phyloP scores from a whole-genome alignment of 2,113 vertebrate genomes.

The Octodon degus region DNA sequence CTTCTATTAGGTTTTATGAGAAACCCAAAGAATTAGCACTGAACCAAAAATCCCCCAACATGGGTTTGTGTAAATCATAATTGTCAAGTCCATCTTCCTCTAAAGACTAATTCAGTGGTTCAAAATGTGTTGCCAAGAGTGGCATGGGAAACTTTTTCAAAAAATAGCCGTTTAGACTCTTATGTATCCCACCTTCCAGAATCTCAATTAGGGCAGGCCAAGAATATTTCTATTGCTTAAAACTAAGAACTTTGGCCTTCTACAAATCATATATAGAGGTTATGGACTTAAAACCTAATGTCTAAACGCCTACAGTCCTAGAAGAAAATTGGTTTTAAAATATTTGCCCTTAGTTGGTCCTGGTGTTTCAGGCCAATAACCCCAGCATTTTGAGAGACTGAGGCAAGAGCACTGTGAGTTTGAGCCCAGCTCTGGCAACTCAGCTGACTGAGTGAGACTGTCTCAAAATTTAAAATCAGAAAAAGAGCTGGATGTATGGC shows the following conservation, averaged over 20 bases:
- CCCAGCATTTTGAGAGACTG: neutral
- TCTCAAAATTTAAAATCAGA: neutral
- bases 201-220: neutral
- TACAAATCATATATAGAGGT: neutral
- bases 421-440: neutral
- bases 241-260: slow-evolving; percentile 55
- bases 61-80: slow-evolving; percentile 30
- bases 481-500: neutral
- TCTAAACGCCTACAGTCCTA: slow-evolving; percentile 46
- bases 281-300: slow-evolving; percentile 25
- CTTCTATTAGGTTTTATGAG: slow-evolving; percentile 33
- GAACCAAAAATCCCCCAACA: slow-evolving; percentile 5
- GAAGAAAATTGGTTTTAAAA: slow-evolving; percentile 58
- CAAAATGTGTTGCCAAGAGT: neutral
- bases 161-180: neutral
- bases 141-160: neutral
- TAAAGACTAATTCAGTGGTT: slow-evolving; percentile 3
- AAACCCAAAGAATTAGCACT: neutral
- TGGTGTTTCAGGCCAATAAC: neutral
- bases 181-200: neutral
- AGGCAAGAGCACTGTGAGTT: neutral
- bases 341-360: neutral
- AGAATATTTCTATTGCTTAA: slow-evolving; percentile 55
- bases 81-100: neutral
- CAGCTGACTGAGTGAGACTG: neutral